phyloP scores from a whole-genome alignment of 1,140 invertebrate genomes.

The Zaprionus davidi region DNA sequence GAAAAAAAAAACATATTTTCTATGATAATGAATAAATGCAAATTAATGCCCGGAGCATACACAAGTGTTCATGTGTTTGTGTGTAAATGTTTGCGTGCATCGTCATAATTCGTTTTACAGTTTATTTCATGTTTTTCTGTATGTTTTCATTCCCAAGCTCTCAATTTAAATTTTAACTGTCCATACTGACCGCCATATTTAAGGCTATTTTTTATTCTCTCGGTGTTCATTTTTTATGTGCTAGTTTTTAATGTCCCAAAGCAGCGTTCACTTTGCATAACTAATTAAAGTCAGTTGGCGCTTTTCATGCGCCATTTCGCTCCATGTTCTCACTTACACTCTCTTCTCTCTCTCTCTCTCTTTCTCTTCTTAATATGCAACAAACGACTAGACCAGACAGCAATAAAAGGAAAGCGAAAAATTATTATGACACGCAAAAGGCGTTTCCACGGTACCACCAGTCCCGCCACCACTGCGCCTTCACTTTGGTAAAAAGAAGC shows the following conservation, averaged over 20 bases:
- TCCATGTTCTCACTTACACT: not conserved
- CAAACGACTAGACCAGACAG: constrained; percentile 17
- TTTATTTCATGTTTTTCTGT: constrained; percentile 32
- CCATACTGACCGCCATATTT: constrained; percentile 45
- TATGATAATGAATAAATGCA: constrained; percentile 38
- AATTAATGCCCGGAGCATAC: constrained; percentile 29
- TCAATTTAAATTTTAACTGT: constrained; percentile 55
- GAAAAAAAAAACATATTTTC: constrained; percentile 45
- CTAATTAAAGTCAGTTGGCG: constrained; percentile 79
- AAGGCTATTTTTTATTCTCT: constrained; percentile 40
- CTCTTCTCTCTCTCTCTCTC: not conserved
- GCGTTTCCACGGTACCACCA: constrained; percentile 45
- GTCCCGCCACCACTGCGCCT: constrained; percentile 13
- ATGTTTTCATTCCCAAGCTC: constrained; percentile 25
- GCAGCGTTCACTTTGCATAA: constrained; percentile 73
- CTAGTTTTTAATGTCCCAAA: constrained; percentile 54
- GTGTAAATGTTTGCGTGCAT: constrained; percentile 17
- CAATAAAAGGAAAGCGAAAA: constrained; percentile 47
- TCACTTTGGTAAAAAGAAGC: constrained; percentile 12
- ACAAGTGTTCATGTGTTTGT: constrained; percentile 17
- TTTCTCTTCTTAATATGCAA: constrained; percentile 19
- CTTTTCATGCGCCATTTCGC: constrained; percentile 69
- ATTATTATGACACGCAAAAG: constrained; percentile 79
- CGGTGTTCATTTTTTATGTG: constrained; percentile 44
- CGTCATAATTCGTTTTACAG: constrained; percentile 42